Evolutionary conservation across 2,888 invertebrate genomes (phyloP).

Genomic region (Liopterus haemorrhoidalis): DNA sequence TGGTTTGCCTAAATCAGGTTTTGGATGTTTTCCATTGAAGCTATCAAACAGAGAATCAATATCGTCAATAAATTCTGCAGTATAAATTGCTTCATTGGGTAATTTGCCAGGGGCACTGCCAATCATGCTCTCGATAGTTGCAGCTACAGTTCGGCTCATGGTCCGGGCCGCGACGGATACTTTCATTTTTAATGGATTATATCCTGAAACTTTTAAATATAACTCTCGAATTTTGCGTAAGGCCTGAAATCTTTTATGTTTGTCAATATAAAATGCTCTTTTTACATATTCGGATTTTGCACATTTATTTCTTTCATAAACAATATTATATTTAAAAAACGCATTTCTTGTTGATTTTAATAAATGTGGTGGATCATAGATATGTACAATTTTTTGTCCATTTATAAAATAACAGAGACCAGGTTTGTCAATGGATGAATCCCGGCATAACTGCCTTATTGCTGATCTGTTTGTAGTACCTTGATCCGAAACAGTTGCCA

Average conservation of each 20-base stretch:
- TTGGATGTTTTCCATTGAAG: constrained; percentile 7
- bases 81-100: constrained; percentile 8
- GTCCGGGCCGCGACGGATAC: constrained; percentile 5
- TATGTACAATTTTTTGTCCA: constrained; percentile 5
- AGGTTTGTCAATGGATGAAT: neutral
- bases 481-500: constrained; percentile 6
- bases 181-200: constrained; percentile 5
- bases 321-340: constrained; percentile 9
- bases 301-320: neutral
- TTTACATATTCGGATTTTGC: constrained; percentile 3
- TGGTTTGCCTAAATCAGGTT: neutral
- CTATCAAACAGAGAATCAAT: constrained; percentile 7
- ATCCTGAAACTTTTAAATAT: constrained; percentile 1
- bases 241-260: constrained; percentile 8
- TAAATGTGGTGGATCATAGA: constrained; percentile 8
- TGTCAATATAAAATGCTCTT: constrained; percentile 4
- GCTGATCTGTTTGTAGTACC: constrained; percentile 2
- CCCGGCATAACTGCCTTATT: neutral
- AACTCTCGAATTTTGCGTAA: constrained; percentile 2
- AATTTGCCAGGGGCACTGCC: constrained; percentile 2
- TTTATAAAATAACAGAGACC: neutral
- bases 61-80: constrained; percentile 9
- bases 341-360: constrained; percentile 9
- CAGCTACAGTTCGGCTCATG: constrained; percentile 10
- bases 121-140: constrained; percentile 10